A percentile compares a stretch with the other conserved stretches of the same genome.
phyloP scores from a whole-genome alignment of 2,888 invertebrate species.

The Caenorhabditis afra region DNA sequence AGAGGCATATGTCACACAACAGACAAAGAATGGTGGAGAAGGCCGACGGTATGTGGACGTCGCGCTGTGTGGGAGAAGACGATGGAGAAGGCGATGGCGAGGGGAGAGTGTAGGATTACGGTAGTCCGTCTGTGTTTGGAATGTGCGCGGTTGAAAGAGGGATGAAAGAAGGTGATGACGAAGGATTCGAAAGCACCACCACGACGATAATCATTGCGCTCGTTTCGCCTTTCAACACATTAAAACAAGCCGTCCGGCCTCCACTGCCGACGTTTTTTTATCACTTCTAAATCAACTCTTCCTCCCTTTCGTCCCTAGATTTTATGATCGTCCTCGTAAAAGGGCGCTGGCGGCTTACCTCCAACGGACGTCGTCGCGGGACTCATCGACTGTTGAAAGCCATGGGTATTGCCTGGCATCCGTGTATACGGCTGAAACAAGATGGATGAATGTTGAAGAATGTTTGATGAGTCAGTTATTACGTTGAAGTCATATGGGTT shows the following conservation, averaged over 20 bases:
- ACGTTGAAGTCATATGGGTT: conserved; percentile 75
- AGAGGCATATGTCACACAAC: conserved; percentile 64
- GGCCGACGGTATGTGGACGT: too few species aligned
- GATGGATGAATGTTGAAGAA: neutral
- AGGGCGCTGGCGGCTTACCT: conserved; percentile 55
- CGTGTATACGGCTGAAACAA: conserved; percentile 71
- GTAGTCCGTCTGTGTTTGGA: conserved; percentile 26
- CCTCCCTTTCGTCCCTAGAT: conserved; percentile 1
- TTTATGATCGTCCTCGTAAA: conserved; percentile 3
- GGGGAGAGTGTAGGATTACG: conserved; percentile 16
- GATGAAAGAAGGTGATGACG: conserved; percentile 17
- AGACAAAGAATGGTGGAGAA: conserved; percentile 52
- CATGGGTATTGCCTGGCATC: conserved; percentile 65
- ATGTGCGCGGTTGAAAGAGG: conserved; percentile 6
- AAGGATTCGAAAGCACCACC: conserved; percentile 19
- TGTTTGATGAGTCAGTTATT: conserved; percentile 10
- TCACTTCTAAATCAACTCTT: conserved; percentile 35
- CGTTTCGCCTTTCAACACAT: conserved; percentile 45
- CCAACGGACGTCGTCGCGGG: conserved; percentile 68
- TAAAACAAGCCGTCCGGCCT: conserved; percentile 20
- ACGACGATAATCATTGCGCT: conserved; percentile 21
- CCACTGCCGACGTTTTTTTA: conserved; percentile 37
- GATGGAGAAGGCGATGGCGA: conserved; percentile 26
- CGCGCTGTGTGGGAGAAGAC: neutral
- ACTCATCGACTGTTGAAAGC: conserved; percentile 72